A percentile compares a stretch with the other conserved stretches of the same genome.
These are phyloP conservation scores for Caenorhabditis remanei DNA, from an alignment of 1,140 invertebrate genomes.

Conservation along the genomic window DNA sequence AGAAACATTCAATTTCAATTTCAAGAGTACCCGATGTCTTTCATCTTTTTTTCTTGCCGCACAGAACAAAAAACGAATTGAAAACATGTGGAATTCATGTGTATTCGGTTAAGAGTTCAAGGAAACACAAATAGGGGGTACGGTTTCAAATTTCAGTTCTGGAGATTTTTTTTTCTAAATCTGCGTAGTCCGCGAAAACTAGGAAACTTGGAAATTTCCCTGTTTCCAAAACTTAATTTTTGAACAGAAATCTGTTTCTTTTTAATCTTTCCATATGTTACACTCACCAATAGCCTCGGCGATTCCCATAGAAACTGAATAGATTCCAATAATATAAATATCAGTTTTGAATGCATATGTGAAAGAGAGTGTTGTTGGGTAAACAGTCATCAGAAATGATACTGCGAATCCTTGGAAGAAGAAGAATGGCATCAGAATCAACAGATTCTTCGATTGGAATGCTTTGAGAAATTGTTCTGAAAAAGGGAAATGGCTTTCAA, in stretches of 20 bases:
- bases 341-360: constrained; percentile 53
- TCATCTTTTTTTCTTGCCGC: no score
- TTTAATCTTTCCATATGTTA: no score
- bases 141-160: no score
- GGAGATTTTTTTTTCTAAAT: no score
- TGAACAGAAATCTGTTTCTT: no score
- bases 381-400: constrained; percentile 60
- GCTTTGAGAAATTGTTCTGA: constrained; percentile 57
- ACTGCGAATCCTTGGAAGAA: constrained; percentile 59
- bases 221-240: no score
- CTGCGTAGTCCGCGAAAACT: no score
- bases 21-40: no score
- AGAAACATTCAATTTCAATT: no score
- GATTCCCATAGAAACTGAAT: constrained; percentile 52
- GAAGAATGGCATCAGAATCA: constrained; percentile 58
- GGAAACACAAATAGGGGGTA: neutral
- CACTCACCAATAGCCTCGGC: constrained; percentile 54
- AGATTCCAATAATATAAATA: constrained; percentile 59
- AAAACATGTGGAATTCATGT: neutral
- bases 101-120: neutral
- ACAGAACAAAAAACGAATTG: neutral
- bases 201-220: no score
- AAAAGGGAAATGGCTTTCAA: no score
- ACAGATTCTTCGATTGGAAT: constrained; percentile 40
- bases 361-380: constrained; percentile 60